Base-by-base conservation (phyloP, 53 echinoderm and acorn worm species). In the Astropecten irregularis region DNA sequence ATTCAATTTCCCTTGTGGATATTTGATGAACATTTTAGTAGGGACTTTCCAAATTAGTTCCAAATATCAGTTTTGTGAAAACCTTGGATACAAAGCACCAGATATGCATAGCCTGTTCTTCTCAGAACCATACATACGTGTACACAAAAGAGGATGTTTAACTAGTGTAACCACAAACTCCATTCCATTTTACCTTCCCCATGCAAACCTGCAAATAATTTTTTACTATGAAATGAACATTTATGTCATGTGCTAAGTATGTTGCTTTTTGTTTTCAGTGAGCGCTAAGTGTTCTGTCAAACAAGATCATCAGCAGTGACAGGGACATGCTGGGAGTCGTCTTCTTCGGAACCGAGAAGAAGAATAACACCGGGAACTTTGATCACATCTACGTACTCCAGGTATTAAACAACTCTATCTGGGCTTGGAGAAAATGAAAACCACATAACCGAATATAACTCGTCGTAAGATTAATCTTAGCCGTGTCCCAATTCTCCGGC, bases 271-370 rank as follows among this genome's bases (percentile, higher is more conserved):
- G n/a, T 74, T 42, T 70, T 10, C 90, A 99, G 99, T 94, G 99
- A 83, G 94, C 95, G 20, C 84, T 84, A 18, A 99, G 90, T 73
- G 94, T 94, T 9, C 36, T 99, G 77, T 92, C 89, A 51, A 94
- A 99, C 62, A 99, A 99, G 87, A 92, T 99, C 46, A 90, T 99
- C 51, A 99, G 99, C 84, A 99, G 99, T 51, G 99, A 99, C 64
- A 88, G 86, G 52, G 99, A 99, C 57, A 66, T 99, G 32, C 47
- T 99, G 11, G 99, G 92, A 0, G 90, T 99, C 8, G 90, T 97
- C 10, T 90, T 97, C 83, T 93, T 96, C 37, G 99, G 94, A 7
- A 99, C 94, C 0, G 90, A 90, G 1, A 83, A 94, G 52, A 88
- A 91, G 18, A 81, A 92, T 50, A 99, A 95, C 86, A 88, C 82